A percentile compares a stretch with the other conserved stretches of the same genome.
These are phyloP conservation scores for Falco rusticolus DNA, from an alignment of 2,797 vertebrate genomes.

Conservation along the genomic window DNA sequence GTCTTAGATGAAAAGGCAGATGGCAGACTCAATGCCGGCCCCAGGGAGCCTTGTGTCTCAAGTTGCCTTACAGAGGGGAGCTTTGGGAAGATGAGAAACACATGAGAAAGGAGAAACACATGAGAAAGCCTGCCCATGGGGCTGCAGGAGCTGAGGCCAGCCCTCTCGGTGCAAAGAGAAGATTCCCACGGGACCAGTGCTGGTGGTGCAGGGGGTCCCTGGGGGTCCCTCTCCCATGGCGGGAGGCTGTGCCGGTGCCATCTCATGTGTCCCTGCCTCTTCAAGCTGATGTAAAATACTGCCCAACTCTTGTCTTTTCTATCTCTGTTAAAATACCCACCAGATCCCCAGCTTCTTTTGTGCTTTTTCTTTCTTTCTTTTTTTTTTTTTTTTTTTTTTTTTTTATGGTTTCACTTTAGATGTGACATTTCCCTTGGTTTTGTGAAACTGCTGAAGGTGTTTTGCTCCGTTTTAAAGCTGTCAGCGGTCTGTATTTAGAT, in stretches of 20 bases:
- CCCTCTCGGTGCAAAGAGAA: rapidly evolving
- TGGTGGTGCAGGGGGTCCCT: neutral
- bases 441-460: slow-evolving; percentile 32
- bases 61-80: neutral
- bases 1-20: neutral
- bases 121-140: neutral
- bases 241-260: neutral
- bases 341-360: neutral
- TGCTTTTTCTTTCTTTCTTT: neutral
- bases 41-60: neutral
- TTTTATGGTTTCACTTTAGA: slow-evolving; percentile 28
- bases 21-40: neutral
- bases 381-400: neutral
- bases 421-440: slow-evolving; percentile 23
- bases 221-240: neutral
- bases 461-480: slow-evolving; percentile 52
- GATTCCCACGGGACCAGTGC: rapidly evolving
- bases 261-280: neutral
- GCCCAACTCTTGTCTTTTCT: neutral
- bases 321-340: slow-evolving; percentile 14
- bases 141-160: neutral
- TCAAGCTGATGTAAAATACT: neutral
- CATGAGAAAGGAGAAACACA: neutral
- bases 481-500: slow-evolving; percentile 20
- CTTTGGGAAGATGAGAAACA: neutral